phyloP scores from a whole-genome alignment of 2,797 vertebrate species.

The Bovichtus diacanthus region DNA sequence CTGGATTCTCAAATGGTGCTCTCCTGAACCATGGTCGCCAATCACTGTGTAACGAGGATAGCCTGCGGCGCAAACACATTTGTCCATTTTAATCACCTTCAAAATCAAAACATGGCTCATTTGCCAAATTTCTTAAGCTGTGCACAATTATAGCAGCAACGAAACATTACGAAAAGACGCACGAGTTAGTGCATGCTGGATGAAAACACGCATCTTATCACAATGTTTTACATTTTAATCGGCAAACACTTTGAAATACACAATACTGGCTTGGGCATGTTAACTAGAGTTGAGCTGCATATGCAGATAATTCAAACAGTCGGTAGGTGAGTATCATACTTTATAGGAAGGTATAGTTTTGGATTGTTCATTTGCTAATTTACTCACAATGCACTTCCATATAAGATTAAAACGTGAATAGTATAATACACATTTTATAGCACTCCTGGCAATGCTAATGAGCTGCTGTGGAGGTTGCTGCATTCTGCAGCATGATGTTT shows the following conservation, averaged over 20 bases:
- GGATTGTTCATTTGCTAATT: conserved; percentile 46
- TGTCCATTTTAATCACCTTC: conserved; percentile 35
- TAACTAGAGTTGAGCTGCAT: conserved; percentile 2
- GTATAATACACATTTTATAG: conserved; percentile 39
- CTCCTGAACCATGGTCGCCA: conserved; percentile 93
- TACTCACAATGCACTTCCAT: conserved; percentile 34
- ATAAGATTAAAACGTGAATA: conserved; percentile 19
- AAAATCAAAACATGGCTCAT: conserved; percentile 21
- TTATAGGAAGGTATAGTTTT: conserved; percentile 5
- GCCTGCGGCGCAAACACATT: conserved; percentile 83
- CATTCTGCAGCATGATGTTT: conserved; percentile 55
- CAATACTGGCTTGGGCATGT: not conserved
- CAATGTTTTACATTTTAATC: not conserved
- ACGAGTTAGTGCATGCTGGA: not conserved
- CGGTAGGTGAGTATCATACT: conserved; percentile 13
- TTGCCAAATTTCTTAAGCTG: conserved; percentile 18
- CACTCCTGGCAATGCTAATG: conserved; percentile 58
- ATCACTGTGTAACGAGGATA: conserved; percentile 97
- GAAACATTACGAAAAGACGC: not conserved
- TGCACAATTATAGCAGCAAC: not conserved
- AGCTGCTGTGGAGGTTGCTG: conserved; percentile 45
- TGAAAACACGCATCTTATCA: not conserved
- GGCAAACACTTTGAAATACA: not conserved
- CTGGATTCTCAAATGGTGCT: conserved; percentile 96
- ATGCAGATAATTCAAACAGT: conserved; percentile 11